Evolutionary conservation across 1,140 invertebrate species (phyloP).

Genomic region (Procambarus clarkii): DNA sequence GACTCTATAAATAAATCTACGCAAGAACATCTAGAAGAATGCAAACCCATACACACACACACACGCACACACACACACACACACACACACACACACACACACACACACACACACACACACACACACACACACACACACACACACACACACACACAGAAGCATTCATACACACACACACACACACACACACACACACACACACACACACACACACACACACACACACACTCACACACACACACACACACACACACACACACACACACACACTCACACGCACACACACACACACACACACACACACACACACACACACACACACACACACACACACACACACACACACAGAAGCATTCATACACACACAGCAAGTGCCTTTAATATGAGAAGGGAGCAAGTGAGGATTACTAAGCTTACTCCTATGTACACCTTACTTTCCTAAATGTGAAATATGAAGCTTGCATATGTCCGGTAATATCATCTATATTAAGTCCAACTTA

Average conservation of each 20-base stretch:
- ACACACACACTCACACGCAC: neutral
- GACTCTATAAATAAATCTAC: too few relatives aligned
- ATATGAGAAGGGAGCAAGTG: too few relatives aligned
- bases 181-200: neutral
- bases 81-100: constrained; percentile 10
- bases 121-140: too few relatives aligned
- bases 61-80: neutral
- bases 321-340: constrained; percentile 10
- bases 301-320: constrained; percentile 6
- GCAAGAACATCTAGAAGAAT: too few relatives aligned
- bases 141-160: too few relatives aligned
- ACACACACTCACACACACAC: neutral
- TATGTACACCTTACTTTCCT: too few relatives aligned
- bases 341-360: neutral
- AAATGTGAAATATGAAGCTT: too few relatives aligned
- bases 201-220: neutral
- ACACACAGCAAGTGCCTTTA: neutral
- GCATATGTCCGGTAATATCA: too few relatives aligned
- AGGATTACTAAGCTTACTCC: too few relatives aligned
- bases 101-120: constrained; percentile 16
- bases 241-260: neutral
- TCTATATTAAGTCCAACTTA: too few relatives aligned
- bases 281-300: constrained; percentile 9
- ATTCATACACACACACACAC: too few relatives aligned
- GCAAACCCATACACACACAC: too few relatives aligned